Base-by-base conservation (phyloP, 2,797 vertebrate species). In the Pelodytes ibericus region DNA sequence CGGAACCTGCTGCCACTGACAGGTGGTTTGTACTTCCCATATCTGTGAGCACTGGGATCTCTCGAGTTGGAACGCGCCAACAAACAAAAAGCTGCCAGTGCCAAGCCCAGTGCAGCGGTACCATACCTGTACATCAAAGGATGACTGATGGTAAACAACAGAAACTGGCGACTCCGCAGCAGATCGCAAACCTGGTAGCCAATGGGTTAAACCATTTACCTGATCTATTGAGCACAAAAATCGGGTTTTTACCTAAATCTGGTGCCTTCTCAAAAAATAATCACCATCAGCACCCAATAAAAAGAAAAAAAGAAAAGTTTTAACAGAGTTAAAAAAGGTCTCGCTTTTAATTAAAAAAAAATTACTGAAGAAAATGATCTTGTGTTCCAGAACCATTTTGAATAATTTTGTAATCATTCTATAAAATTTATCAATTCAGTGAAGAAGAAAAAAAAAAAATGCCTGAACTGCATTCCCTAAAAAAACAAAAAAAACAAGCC, bases 21-120 rank as follows among this genome's bases (percentile, higher is more conserved):
- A 76, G 74, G 74, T 76, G 74, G 47, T 76, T 76, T 76, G 66
- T 64, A 76, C 74, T 70, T 63, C 44, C 58, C 60, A 51, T 62
- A 29, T 70, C 65, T 68, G 30, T 10, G 15, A 70, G 30, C 18
- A 24, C 15, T 31, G 33, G 67, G n/a, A 64, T 63, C 33, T 36
- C 41, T n/a, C 31, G 25, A 47, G 62, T 26, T 39, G 51, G 16
- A 30, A 41, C 49, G 27, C 29, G 9, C 49, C n/a, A n/a, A n/a
- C n/a, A n/a, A n/a, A n/a, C n/a, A n/a, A n/a, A 65, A 75, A 41
- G 39, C 53, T 56, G 33, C 31, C 61, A 33, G 51, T 22, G 57
- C 47, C 49, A 24, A 44, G 58, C 9, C 47, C 11, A 49, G 39
- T 31, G 24, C n/a, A 63, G 49, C 31, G 20, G 9, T 62, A 8